Base-by-base conservation (phyloP, 2,797 vertebrate species). In the Lepidocolaptes lacrymiger region DNA sequence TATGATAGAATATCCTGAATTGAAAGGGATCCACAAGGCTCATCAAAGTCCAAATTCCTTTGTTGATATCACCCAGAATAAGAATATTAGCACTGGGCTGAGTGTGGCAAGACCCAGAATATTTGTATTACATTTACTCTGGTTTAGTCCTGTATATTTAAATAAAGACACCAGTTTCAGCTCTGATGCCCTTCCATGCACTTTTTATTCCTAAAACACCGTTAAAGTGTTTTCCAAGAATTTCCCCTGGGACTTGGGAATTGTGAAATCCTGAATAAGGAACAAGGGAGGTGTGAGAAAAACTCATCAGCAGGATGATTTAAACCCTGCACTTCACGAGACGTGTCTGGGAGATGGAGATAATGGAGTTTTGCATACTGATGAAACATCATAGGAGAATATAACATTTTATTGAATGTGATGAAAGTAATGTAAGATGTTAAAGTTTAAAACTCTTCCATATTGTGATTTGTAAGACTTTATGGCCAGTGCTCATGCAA, bases 381-480 rank as follows among this genome's bases (percentile, higher is more conserved):
- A 72, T 61, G 79, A 63, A 94, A 80, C 30, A 39, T 71, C 68
- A 10, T 8, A 27, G 49, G 56, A 74, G 32, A 83, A 85, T 67
- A 48, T 85, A 79, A 83, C 41, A 58, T 78, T 87, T 91, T 81
- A 77, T 46, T 79, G 82, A 49, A 64, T 17, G 52, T n/a, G 61
- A 59, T 85, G 55, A 94, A 93, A 71, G 44, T 43, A 74, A 89
- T 44, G 66, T 37, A 81, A 88, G 56, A 77, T 68, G 62, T 67
- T 85, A 71, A 85, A 94, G 37, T 86, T 93, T 90, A 91, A 83
- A 91, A 83, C 18, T 67, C 58, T 56, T 61, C 22, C 64, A 39
- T 69, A 41, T 8, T 92, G 28, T 51, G 22, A 88, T 85, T 39
- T 88, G 32, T 43, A 72, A 58, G 30, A 28, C 55, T 81, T 92